Evolutionary conservation across 2,888 invertebrate species (phyloP), one percentile per base, ranked within the genome.

Genomic region (Neoascia interrupta): DNA sequence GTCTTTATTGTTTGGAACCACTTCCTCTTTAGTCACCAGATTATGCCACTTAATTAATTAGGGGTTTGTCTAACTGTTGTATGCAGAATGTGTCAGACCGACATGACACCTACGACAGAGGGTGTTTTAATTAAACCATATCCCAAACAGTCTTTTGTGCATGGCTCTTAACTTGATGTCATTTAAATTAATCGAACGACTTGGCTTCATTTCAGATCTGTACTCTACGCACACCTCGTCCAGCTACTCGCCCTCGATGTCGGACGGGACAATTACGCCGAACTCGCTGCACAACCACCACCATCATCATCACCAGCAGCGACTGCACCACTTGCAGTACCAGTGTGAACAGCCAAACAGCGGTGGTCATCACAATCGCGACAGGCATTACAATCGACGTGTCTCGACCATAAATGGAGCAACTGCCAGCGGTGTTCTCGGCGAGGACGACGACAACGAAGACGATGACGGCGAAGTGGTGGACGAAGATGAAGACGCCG

Each of bases 181-280:
- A 64, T 72, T 70, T 76, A 72, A 76, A 72, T 76, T 76, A 76
- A 72, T 76, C 76, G 76, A 76, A 74, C 73, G 73, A 28, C 31
- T 74, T n/a, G n/a, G n/a, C 70, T 72, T 66, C 58, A 66, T 75
- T 75, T 13, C 84, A 89, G 89, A 89, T 82, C 86, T 89, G 84
- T 89, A 88, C 81, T 88, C 89, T 63, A 88, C 89, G 56, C 89
- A 89, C 83, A 89, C 89, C 82, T 89, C 89, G 51, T 88, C 88
- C 76, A 89, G 88, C 76, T 89, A 88, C 81, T 89, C 89, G 82
- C 89, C 89, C 23, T 88, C 88, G 37, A 86, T 88, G 80, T 89
- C 89, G 66, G 89, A 89, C 68, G 89, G 87, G 81, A 87, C 88
- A 28, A 75, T 87, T 81, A 88, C 89, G 69, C 89, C 89, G 68